phyloP scores from a whole-genome alignment of 2,888 invertebrate genomes.

The Eupithecia insigniata region DNA sequence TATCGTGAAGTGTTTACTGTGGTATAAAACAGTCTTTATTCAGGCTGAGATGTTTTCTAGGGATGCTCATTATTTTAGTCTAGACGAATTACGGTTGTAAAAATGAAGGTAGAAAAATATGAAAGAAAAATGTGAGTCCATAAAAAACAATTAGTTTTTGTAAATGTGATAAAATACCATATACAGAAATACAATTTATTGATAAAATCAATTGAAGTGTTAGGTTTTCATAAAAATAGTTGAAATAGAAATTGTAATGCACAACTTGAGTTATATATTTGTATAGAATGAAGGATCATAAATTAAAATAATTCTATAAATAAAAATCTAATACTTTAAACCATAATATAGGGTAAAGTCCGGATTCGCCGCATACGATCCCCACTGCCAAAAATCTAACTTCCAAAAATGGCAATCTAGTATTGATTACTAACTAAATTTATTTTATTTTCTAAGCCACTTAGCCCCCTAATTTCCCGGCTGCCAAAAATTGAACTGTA shows the following conservation, averaged over 20 bases:
- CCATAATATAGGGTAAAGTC: background rate
- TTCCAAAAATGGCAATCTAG: background rate
- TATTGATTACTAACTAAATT: too few relatives aligned
- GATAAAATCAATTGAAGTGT: too few relatives aligned
- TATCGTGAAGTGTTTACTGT: slow-evolving; percentile 44
- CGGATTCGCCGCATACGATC: background rate
- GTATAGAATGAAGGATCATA: too few relatives aligned
- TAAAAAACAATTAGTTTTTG: background rate
- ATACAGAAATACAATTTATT: too few relatives aligned
- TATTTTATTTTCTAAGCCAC: too few relatives aligned
- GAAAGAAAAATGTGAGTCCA: background rate
- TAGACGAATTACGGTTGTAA: background rate
- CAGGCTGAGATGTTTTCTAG: background rate
- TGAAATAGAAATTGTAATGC: too few relatives aligned
- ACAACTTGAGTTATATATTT: too few relatives aligned
- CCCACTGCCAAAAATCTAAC: background rate
- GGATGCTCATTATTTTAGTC: slow-evolving; percentile 9
- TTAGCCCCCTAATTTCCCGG: too few relatives aligned
- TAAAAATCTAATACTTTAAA: too few relatives aligned
- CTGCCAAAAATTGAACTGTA: background rate
- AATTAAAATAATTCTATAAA: too few relatives aligned
- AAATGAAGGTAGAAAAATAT: background rate
- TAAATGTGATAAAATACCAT: background rate
- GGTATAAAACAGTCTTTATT: slow-evolving; percentile 18
- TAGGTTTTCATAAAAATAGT: too few relatives aligned